A percentile compares a stretch with the other conserved stretches of the same genome.
These are phyloP conservation scores for Drepanosiphum platanoidis DNA, from an alignment of 2,888 invertebrate genomes.

Conservation along the genomic window DNA sequence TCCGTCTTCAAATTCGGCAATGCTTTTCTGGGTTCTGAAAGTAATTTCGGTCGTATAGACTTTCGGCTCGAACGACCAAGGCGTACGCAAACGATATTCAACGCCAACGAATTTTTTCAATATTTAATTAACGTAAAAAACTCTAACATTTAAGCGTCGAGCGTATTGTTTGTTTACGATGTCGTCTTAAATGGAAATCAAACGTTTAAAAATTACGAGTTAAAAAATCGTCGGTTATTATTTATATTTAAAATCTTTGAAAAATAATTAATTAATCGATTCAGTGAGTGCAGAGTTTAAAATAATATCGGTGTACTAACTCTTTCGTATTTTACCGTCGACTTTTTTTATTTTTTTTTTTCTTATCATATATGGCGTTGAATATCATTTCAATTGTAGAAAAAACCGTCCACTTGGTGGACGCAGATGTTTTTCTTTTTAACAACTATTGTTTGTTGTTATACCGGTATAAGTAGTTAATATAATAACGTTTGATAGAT, in stretches of 20 bases:
- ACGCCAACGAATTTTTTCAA: constrained; percentile 2
- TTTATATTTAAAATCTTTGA: too few relatives aligned
- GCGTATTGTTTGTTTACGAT: too few relatives aligned
- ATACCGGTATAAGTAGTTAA: neutral
- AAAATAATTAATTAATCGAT: too few relatives aligned
- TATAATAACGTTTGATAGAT: neutral
- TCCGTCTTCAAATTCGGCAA: constrained; percentile 91
- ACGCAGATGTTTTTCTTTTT: neutral
- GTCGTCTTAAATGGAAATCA: too few relatives aligned
- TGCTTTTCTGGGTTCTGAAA: constrained; percentile 87
- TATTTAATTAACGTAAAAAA: neutral
- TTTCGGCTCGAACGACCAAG: neutral
- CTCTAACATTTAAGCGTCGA: neutral
- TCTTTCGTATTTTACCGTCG: too few relatives aligned
- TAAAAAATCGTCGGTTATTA: too few relatives aligned
- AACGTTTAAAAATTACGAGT: too few relatives aligned
- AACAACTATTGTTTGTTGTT: neutral
- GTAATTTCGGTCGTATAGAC: constrained; percentile 63
- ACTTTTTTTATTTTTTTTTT: too few relatives aligned
- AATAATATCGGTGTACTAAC: too few relatives aligned
- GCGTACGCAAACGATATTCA: neutral
- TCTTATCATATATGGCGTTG: neutral
- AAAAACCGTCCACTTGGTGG: neutral
- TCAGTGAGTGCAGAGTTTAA: too few relatives aligned
- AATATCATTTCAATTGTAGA: constrained; percentile 4